Percentiles rank a stretch among this genome's conserved stretches.
These are phyloP conservation scores for Catharus ustulatus DNA, from an alignment of 2,797 vertebrate genomes.

Conservation along the genomic window DNA sequence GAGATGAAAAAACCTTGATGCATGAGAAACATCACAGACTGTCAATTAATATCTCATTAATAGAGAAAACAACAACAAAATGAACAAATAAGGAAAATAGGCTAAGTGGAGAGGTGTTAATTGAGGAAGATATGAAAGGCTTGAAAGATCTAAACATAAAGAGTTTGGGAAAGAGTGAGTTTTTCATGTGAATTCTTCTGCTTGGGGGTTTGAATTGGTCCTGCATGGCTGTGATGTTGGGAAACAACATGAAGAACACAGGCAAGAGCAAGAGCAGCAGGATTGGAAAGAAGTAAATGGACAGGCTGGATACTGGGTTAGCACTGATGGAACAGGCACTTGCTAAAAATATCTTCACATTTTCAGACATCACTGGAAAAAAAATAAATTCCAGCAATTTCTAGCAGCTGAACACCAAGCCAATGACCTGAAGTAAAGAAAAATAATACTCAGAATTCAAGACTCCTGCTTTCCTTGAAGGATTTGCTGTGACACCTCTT, in stretches of 20 bases:
- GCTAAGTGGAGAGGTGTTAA: constrained; percentile 64
- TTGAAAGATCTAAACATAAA: constrained; percentile 49
- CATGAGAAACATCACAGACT: constrained; percentile 27
- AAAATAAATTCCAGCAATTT: neutral
- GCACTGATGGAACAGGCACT: neutral
- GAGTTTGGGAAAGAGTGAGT: neutral
- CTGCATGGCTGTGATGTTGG: neutral
- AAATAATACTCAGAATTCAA: neutral
- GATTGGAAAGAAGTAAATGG: neutral
- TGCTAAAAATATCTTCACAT: neutral
- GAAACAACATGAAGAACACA: neutral
- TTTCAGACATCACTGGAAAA: neutral
- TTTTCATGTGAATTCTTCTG: neutral
- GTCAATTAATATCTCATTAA: constrained; percentile 66
- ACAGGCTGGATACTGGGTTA: neutral
- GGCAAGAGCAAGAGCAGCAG: neutral
- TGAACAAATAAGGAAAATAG: constrained; percentile 52
- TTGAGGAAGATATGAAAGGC: constrained; percentile 48
- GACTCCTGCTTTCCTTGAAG: neutral
- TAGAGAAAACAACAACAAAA: constrained; percentile 59
- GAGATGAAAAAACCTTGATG: constrained; percentile 27
- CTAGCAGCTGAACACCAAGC: neutral
- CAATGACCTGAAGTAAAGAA: neutral
- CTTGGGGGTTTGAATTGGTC: neutral
- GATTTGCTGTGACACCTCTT: fast-evolving